phyloP scores from a whole-genome alignment of 2,113 vertebrate genomes.

The Vicugna pacos region DNA sequence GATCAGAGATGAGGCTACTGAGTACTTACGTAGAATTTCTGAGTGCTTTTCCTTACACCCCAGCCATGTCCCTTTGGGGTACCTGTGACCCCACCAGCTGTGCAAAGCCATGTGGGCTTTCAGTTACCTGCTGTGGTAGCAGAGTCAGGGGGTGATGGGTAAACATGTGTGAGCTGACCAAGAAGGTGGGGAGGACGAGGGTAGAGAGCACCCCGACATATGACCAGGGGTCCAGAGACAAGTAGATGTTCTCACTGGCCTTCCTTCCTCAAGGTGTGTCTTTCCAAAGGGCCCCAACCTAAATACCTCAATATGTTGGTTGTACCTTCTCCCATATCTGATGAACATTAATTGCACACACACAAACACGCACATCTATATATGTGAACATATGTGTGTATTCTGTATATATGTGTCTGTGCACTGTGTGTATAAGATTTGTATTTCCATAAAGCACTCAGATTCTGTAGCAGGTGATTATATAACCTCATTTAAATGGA shows the following conservation, averaged over 20 bases:
- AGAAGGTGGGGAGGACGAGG: background rate
- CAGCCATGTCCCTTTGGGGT: background rate
- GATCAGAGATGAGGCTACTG: background rate
- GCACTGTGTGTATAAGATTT: too few species aligned
- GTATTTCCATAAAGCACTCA: background rate
- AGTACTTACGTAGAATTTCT: background rate
- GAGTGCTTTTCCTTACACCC: background rate
- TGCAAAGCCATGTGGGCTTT: background rate
- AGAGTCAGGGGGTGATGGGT: background rate
- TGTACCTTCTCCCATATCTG: background rate
- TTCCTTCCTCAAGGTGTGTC: background rate
- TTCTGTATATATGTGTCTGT: background rate
- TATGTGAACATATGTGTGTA: background rate
- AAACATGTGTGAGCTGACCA: background rate
- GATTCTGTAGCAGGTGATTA: background rate
- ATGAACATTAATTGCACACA: background rate
- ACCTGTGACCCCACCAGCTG: background rate
- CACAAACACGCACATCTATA: background rate
- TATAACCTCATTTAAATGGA: background rate
- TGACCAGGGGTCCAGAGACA: background rate
- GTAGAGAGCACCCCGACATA: background rate
- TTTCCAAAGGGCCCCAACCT: background rate
- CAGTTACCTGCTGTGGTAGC: fast-evolving
- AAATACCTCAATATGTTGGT: background rate
- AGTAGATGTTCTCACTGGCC: too few species aligned